Evolutionary conservation across 2,888 invertebrate species (phyloP), one percentile per base, ranked within the genome.

Genomic region (Atethmia centrago): DNA sequence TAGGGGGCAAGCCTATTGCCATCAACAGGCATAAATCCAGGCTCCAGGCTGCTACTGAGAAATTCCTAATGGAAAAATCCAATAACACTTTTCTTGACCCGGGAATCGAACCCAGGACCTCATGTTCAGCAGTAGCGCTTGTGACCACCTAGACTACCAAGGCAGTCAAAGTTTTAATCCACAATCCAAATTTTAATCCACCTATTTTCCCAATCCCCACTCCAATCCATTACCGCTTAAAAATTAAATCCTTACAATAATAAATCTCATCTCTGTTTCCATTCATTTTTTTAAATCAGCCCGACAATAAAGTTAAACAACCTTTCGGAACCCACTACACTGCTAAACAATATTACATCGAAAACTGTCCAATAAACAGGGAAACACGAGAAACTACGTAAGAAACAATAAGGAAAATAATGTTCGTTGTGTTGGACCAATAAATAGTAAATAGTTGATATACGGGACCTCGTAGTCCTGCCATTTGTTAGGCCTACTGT

Each of bases 401-500:
- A 77, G 65, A 77, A 74, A 84, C 81, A 77, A 80, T 82, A 82
- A 70, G 55, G 82, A 74, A 78, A 78, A 77, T 80, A 71, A 76
- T 80, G 80, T 75, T 28, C 49, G 10, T 51, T 47, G 45, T 66
- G 36, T 56, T 59, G 21, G 49, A 71, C 64, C 49, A 67, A 74
- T 31, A 31, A 79, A 79, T 56, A 68, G 71, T 67, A 74, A 79
- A 82, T 68, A 68, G 69, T 78, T n/a, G 78, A 84, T 78, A 80
- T 74, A 82, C 51, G 65, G 66, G 59, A 71, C 40, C 72, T n/a
- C 74, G 74, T 71, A 85, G 74, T 77, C 74, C 56, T 62, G 59
- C 76, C 71, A 85, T 85, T 87, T 83, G 80, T 87, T 85, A 85
- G 74, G 80, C 62, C 77, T 64, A 77, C 78, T 80, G 78, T 74